Percentiles rank a stretch among this genome's conserved stretches.
phyloP scores from a whole-genome alignment of 1,140 invertebrate species.

The Coptotermes formosanus region DNA sequence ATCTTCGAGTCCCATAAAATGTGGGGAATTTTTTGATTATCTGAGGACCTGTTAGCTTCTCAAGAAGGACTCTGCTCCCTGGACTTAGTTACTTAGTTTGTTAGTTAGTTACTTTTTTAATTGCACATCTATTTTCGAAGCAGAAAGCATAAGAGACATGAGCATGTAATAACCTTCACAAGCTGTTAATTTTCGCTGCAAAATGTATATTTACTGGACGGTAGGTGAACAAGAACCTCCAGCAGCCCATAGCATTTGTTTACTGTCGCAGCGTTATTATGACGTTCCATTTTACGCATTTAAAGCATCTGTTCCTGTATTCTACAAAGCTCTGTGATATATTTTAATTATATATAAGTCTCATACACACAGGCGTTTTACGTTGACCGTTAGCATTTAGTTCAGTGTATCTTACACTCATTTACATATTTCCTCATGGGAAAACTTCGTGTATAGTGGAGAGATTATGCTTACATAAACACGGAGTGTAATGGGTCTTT shows the following conservation, averaged over 20 bases:
- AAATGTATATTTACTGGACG: too few species aligned
- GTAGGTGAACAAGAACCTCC: too few species aligned
- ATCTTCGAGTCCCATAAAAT: too few species aligned
- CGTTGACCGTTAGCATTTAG: slow-evolving; percentile 6
- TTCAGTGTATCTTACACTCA: not conserved
- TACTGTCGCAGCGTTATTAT: not conserved
- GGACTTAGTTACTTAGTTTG: too few species aligned
- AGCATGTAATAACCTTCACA: too few species aligned
- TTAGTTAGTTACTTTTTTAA: too few species aligned
- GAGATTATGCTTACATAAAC: slow-evolving; percentile 7
- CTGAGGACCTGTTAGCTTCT: too few species aligned
- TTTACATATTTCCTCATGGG: not conserved
- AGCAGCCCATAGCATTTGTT: not conserved
- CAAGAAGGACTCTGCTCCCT: too few species aligned
- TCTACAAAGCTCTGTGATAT: not conserved
- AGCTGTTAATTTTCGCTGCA: too few species aligned
- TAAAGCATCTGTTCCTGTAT: not conserved
- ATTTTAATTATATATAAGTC: not conserved
- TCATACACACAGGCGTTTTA: not conserved
- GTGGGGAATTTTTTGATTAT: too few species aligned
- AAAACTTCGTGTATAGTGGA: not conserved
- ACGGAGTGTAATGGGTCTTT: not conserved
- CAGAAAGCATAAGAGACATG: too few species aligned
- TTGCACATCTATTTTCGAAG: too few species aligned
- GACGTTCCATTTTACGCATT: not conserved